Evolutionary conservation across 2,113 vertebrate genomes (phyloP).

Genomic region (Sigmodon hispidus): DNA sequence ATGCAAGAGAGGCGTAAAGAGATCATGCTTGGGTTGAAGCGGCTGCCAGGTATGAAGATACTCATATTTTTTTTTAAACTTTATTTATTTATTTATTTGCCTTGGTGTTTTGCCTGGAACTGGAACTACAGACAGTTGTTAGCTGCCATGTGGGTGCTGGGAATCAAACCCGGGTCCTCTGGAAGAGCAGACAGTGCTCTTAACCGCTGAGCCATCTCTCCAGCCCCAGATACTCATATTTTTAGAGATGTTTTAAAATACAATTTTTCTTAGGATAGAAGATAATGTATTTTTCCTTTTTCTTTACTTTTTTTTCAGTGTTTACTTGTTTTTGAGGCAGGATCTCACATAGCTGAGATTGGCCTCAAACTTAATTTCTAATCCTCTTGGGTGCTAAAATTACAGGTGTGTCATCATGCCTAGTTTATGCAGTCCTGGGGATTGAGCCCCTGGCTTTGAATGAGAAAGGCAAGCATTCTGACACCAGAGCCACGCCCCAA

Average conservation of each 20-base stretch:
- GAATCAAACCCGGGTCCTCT: too few relatives aligned
- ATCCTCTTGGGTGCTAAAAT: not conserved
- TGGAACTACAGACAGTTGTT: too few relatives aligned
- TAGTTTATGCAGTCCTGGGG: not conserved
- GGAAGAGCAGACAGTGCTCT: too few relatives aligned
- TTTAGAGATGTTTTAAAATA: not conserved
- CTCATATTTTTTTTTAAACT: not conserved
- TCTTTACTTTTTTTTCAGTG: not conserved
- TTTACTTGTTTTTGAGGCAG: not conserved
- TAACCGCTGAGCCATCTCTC: too few relatives aligned
- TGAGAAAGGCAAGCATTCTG: not conserved
- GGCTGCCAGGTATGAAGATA: conserved; percentile 92
- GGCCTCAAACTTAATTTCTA: not conserved
- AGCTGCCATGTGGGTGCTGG: too few relatives aligned
- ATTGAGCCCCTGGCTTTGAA: not conserved
- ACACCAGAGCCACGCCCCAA: not conserved
- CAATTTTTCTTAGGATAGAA: not conserved
- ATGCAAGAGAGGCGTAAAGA: conserved; percentile 96
- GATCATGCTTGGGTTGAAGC: conserved; percentile 94
- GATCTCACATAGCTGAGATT: not conserved
- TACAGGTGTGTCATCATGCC: not conserved
- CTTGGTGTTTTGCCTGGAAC: too few relatives aligned
- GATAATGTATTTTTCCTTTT: not conserved
- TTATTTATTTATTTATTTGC: too few relatives aligned
- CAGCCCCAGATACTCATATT: not conserved